These are phyloP conservation scores for Oeneis ivallda DNA, from an alignment of 2,888 invertebrate genomes.

Conservation along the genomic window DNA sequence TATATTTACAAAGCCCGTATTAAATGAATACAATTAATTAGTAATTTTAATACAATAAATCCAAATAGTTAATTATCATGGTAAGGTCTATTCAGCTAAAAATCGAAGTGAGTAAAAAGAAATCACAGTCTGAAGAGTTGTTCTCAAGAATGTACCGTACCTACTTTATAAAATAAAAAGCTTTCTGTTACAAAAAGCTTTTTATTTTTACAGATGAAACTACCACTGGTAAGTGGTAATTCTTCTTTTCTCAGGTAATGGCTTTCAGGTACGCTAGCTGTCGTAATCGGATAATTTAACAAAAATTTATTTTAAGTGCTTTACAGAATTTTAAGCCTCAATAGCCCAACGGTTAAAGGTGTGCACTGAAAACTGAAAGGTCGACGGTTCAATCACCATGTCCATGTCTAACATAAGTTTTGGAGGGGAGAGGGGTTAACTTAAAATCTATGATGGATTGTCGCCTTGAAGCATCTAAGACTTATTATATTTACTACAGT, in stretches of 20 bases:
- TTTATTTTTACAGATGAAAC: background rate
- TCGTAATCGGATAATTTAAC: background rate
- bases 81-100: background rate
- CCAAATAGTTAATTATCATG: background rate
- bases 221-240: conserved; percentile 5
- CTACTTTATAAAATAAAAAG: too few relatives aligned
- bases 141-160: background rate
- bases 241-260: conserved; percentile 6
- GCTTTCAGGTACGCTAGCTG: background rate
- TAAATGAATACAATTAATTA: too few relatives aligned
- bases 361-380: background rate
- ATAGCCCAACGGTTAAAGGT: too few relatives aligned
- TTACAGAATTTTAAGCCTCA: too few relatives aligned
- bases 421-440: too few relatives aligned
- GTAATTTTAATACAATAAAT: too few relatives aligned
- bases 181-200: conserved; percentile 9
- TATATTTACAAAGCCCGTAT: too few relatives aligned
- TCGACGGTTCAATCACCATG: too few relatives aligned
- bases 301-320: background rate
- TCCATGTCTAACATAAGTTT: too few relatives aligned
- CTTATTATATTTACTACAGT: too few relatives aligned
- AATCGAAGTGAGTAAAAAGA: background rate
- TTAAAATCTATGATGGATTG: too few relatives aligned
- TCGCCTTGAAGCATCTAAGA: too few relatives aligned
- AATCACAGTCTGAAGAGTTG: background rate